Conservation (phyloP, 2,113 vertebrate genomes). For the Erpornis zantholeuca region DNA sequence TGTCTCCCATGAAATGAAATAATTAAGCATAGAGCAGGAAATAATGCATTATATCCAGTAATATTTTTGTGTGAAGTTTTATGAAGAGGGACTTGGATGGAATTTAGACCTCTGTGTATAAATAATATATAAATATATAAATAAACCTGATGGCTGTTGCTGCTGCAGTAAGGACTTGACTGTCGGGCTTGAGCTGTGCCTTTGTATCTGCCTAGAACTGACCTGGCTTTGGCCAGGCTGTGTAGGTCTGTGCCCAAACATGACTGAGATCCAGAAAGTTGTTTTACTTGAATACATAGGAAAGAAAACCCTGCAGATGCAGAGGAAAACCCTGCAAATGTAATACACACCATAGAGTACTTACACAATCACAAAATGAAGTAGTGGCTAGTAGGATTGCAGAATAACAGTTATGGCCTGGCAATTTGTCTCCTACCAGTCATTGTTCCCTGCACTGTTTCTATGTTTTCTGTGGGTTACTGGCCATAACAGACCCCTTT, state of each 20-base stretch:
- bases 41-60: background rate
- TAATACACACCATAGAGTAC: background rate
- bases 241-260: background rate
- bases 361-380: background rate
- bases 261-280: background rate
- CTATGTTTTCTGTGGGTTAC: background rate
- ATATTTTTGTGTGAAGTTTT: background rate
- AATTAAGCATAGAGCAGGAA: background rate
- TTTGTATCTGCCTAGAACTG: background rate
- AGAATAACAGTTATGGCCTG: background rate
- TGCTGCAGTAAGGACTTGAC: background rate
- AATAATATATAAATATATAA: too few species aligned
- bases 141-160: background rate
- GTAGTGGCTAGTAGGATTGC: background rate
- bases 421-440: background rate
- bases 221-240: background rate
- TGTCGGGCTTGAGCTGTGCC: background rate
- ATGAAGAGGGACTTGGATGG: background rate
- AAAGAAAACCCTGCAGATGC: background rate
- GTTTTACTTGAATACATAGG: background rate
- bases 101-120: background rate
- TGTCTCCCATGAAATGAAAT: background rate
- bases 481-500: background rate
- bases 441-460: background rate
- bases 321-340: background rate